Evolutionary conservation across 2,113 vertebrate genomes (phyloP), one percentile per base, ranked within the genome.

Genomic region (Peromyscus polionotus): DNA sequence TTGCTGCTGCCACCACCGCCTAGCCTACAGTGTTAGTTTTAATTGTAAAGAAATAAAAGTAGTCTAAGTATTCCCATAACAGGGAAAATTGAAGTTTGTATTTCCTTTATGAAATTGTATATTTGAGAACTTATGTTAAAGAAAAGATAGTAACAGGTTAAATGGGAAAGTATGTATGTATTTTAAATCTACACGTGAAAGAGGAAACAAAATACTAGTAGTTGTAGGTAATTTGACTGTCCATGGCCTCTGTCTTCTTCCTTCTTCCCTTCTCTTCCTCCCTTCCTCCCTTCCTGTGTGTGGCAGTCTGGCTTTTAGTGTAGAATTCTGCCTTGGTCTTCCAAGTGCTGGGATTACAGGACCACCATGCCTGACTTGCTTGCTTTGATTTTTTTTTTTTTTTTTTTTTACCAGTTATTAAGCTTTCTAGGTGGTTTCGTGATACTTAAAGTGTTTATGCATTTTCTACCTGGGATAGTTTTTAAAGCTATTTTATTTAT

Each of bases 21-120:
- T 81, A n/a, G 77, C 77, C 76, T 79, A 79, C 36, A 83, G 61
- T 65, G 22, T 77, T 90, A 65, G 51, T 95, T 86, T 86, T 96
- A 79, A 95, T 90, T 72, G 12, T 45, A 95, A 93, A 97, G 73
- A 48, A 96, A 93, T 93, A 84, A 67, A 80, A 88, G 45, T 48
- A 48, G 45, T 48, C 45, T 48, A 6, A 48, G 61, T 88, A 4
- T 95, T 95, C 42, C 48, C 68, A 90, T 33, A 93, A n/a, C 51
- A 94, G n/a, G 92, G 73, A 95, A 92, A 3, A 67, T 86, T 93
- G 75, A 88, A 80, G 19, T 92, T 89, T 17, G 57, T 84, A 85
- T 88, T 95, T 94, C 51, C 22, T 75, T 95, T 70, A 85, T 86
- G 31, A 93, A 83, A 67, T 87, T 90, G 70, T 81, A 9, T 88